Conservation (phyloP, 1,140 invertebrate species). For the Drosophila aff. region DNA sequence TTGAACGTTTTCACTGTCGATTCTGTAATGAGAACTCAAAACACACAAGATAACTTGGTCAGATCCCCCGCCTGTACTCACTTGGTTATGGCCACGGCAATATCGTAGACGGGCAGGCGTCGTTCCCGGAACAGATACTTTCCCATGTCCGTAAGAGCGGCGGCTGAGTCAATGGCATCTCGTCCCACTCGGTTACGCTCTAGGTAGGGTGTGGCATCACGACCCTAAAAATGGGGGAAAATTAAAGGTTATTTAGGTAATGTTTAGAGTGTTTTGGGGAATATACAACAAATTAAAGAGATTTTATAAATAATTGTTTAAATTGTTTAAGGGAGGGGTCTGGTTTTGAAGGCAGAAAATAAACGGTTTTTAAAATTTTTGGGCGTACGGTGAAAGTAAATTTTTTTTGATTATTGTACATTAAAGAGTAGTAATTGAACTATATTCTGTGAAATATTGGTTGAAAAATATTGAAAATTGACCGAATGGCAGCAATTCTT, state of each 20-base stretch:
- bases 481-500: too few species aligned
- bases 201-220: conserved; percentile 97
- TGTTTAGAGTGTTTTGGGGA: neutral
- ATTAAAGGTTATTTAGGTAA: neutral
- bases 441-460: too few species aligned
- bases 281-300: too few species aligned
- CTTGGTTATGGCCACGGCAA: conserved; percentile 98
- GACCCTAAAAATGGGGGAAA: conserved; percentile 88
- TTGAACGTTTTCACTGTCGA: conserved; percentile 27
- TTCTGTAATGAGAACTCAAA: conserved; percentile 64
- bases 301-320: too few species aligned
- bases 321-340: too few species aligned
- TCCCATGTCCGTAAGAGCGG: conserved; percentile 97
- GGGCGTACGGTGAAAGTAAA: too few species aligned
- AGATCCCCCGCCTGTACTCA: conserved; percentile 86
- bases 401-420: too few species aligned
- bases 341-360: too few species aligned
- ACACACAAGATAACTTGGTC: conserved; percentile 29
- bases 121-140: conserved; percentile 98
- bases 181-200: conserved; percentile 96
- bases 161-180: conserved; percentile 97
- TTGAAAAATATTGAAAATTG: too few species aligned
- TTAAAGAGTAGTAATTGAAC: too few species aligned
- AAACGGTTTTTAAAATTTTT: too few species aligned
- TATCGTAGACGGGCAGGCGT: conserved; percentile 96